A percentile compares a stretch with the other conserved stretches of the same genome.
Conservation (phyloP, 2,113 vertebrate genomes). For the Canis aureus region DNA sequence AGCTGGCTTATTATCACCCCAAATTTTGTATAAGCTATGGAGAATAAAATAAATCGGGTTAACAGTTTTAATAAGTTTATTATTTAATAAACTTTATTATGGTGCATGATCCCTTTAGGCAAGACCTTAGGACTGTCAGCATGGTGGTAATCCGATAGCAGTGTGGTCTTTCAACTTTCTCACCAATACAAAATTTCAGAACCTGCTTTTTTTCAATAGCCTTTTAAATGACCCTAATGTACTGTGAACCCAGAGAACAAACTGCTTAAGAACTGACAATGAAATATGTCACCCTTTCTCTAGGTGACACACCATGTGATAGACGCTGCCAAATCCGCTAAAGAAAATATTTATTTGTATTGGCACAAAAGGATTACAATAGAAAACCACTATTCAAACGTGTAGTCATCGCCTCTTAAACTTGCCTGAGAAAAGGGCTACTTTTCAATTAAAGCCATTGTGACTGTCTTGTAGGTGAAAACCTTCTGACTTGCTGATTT, state of each 20-base stretch:
- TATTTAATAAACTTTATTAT: slow-evolving; percentile 99
- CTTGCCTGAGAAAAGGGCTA: slow-evolving; percentile 9
- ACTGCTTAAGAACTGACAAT: slow-evolving; percentile 81
- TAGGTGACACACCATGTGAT: slow-evolving; percentile 66
- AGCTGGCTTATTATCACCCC: slow-evolving; percentile 99
- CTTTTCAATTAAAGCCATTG: slow-evolving; percentile 51
- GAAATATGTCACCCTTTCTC: slow-evolving; percentile 85
- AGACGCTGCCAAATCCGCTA: slow-evolving; percentile 69
- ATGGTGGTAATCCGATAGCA: slow-evolving; percentile 97
- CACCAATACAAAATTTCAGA: slow-evolving; percentile 85
- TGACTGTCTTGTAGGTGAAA: not conserved
- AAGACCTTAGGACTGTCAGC: slow-evolving; percentile 97
- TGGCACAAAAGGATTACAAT: not conserved
- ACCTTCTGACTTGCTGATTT: slow-evolving; percentile 64
- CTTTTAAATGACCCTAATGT: slow-evolving; percentile 88
- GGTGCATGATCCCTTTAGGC: slow-evolving; percentile 99
- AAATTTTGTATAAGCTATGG: slow-evolving; percentile 99
- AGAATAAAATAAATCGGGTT: slow-evolving; percentile 99
- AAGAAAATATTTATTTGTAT: slow-evolving; percentile 76
- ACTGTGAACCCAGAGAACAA: slow-evolving; percentile 86
- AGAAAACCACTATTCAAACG: not conserved
- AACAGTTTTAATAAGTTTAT: slow-evolving; percentile 99
- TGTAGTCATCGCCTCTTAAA: not conserved
- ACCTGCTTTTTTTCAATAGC: slow-evolving; percentile 74
- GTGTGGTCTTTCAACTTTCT: slow-evolving; percentile 94